Conservation (phyloP, 2,797 vertebrate genomes). For the Muraenolepis orangiensis region DNA sequence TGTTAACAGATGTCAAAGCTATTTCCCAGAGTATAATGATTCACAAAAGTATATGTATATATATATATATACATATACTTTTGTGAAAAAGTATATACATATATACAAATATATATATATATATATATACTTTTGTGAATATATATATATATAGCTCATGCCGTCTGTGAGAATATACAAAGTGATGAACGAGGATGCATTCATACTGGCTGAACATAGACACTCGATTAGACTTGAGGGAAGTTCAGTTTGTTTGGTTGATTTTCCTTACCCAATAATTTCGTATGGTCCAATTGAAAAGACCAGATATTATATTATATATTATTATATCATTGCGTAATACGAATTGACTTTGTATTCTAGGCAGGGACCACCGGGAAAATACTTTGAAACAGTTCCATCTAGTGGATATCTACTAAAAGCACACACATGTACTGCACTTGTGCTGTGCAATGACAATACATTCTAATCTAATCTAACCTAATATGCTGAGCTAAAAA, state of each 20-base stretch:
- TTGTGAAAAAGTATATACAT: too few species aligned
- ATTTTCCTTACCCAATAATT: neutral
- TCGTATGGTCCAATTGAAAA: neutral
- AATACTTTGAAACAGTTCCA: constrained; percentile 24
- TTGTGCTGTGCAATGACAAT: neutral
- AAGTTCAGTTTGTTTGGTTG: neutral
- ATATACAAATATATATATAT: too few species aligned
- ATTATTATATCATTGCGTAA: neutral
- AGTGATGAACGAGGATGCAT: neutral
- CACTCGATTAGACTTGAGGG: neutral
- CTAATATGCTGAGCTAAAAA: too few species aligned
- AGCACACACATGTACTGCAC: constrained; percentile 1
- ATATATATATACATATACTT: too few species aligned
- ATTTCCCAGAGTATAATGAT: neutral
- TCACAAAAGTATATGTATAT: neutral
- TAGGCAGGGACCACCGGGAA: neutral
- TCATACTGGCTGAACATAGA: neutral
- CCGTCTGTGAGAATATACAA: neutral
- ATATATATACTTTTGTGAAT: too few species aligned
- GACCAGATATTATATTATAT: neutral
- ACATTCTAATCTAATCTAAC: neutral
- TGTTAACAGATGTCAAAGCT: neutral
- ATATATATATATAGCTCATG: too few species aligned
- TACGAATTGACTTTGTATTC: neutral
- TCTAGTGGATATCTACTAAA: constrained; percentile 48